These are phyloP conservation scores for Agrenia bidenticulata DNA, from an alignment of 2,888 invertebrate species.

Conservation along the genomic window DNA sequence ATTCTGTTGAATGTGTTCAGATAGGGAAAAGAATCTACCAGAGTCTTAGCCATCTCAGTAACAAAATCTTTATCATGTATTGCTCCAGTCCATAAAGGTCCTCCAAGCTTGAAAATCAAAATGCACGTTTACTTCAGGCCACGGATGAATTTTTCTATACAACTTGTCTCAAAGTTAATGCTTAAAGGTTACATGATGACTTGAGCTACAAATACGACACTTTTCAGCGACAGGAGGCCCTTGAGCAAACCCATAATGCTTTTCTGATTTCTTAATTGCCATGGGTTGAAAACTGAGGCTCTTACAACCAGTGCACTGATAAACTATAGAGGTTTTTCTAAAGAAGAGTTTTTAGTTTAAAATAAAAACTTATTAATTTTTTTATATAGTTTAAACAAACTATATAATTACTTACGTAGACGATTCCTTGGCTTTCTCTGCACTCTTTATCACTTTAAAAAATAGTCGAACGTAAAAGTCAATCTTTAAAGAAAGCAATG, in stretches of 20 bases:
- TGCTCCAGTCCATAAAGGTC: conserved; percentile 90
- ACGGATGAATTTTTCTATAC: background rate
- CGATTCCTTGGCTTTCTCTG: conserved; percentile 79
- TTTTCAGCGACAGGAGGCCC: conserved; percentile 67
- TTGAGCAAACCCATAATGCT: conserved; percentile 68
- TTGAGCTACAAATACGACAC: conserved; percentile 75
- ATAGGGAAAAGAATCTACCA: conserved; percentile 56
- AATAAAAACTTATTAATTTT: conserved; percentile 53
- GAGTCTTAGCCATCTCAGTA: conserved; percentile 62
- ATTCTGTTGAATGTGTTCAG: conserved; percentile 74
- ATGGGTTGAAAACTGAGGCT: conserved; percentile 74
- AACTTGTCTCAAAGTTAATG: conserved; percentile 5
- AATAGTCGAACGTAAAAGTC: conserved; percentile 97
- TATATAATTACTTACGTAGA: conserved; percentile 64
- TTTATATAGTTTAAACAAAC: conserved; percentile 4
- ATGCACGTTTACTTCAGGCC: background rate
- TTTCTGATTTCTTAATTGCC: conserved; percentile 62
- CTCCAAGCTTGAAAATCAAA: conserved; percentile 68
- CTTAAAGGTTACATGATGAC: conserved; percentile 66
- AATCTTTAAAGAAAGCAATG: conserved; percentile 84
- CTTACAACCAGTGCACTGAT: conserved; percentile 89
- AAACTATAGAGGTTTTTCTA: conserved; percentile 85
- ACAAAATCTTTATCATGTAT: conserved; percentile 82
- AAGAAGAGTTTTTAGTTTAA: conserved; percentile 33
- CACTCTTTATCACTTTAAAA: conserved; percentile 78